Evolutionary conservation across 2,888 invertebrate species (phyloP).

Genomic region (Drosophila meridionalis): DNA sequence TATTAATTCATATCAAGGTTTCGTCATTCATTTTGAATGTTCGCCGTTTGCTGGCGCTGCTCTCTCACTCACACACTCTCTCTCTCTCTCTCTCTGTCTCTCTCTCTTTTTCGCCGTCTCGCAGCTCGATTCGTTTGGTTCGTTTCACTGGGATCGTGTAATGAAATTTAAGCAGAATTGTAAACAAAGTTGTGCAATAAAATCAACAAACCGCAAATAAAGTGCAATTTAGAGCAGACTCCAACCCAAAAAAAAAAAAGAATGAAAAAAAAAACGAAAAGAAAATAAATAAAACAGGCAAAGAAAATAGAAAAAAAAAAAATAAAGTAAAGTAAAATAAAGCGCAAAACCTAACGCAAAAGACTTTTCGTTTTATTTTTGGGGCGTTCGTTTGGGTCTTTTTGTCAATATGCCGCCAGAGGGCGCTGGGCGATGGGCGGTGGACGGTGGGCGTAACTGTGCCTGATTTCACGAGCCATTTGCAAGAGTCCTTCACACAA

Average conservation of each 20-base stretch:
- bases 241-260: conserved; percentile 21
- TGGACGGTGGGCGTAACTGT: conserved; percentile 37
- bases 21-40: conserved; percentile 68
- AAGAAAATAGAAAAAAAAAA: conserved; percentile 21
- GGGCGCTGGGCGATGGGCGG: conserved; percentile 1
- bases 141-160: conserved; percentile 64
- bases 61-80: background rate
- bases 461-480: conserved; percentile 70
- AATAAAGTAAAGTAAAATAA: background rate
- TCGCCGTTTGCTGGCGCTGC: conserved; percentile 5
- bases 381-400: conserved; percentile 39
- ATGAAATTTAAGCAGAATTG: conserved; percentile 79
- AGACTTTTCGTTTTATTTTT: conserved; percentile 49
- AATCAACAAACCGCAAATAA: conserved; percentile 76
- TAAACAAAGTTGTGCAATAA: conserved; percentile 76
- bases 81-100: background rate
- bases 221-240: conserved; percentile 68
- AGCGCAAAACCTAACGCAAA: conserved; percentile 22
- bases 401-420: conserved; percentile 47
- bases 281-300: conserved; percentile 18
- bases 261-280: conserved; percentile 2
- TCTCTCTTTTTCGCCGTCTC: conserved; percentile 1
- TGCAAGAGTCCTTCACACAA: conserved; percentile 54
- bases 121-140: conserved; percentile 41
- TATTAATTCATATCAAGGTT: conserved; percentile 81